Base-by-base conservation (phyloP, 2,113 vertebrate species). In the Rutilus rutilus region DNA sequence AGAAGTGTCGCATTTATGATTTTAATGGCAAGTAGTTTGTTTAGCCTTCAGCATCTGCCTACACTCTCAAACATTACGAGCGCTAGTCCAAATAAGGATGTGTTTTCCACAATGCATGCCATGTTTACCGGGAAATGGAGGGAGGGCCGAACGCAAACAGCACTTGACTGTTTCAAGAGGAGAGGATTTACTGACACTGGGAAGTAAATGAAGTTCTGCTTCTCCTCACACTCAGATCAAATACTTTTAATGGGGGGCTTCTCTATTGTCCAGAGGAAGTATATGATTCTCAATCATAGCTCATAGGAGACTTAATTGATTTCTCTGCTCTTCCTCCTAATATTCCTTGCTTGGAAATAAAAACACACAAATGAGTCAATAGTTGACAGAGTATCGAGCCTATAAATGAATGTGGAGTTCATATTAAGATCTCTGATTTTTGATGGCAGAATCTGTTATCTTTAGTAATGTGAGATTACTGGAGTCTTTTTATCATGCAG, bases 101-200 rank as follows among this genome's bases (percentile, higher is more conserved):
- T 64, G 39, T 81, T 65, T 80, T 65, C n/a, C 10, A 30, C 39
- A 81, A 65, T 47, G 59, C 59, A 47, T 64, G 59, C 4, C n/a
- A 12, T 81, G 78, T 81, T 81, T 47, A 65, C 36, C 1, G n/a
- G 39, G 78, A 81, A 64, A 47, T 47, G 5, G 8, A 47, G 60
- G 39, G 39, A 64, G 59, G 39, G 39, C 78, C 3, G 39, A 27
- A 64, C 0, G 8, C 78, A 64, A 60, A 80, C 36, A 80, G 4
- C 59, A 45, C 78, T 80, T 47, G 21, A 45, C 59, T 64, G 78
- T 80, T 64, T 80, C 59, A 64, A 47, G 59, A 64, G n/a, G 6
- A 60, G 6, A 79, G 12, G 10, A 30, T 62, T 47, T 81, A 81
- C 27, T 21, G 39, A 81, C 59, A 81, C 8, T 47, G 42, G 9